Percentiles rank a stretch among this genome's conserved stretches.
These are phyloP conservation scores for Tetrao urogallus DNA, from an alignment of 2,113 vertebrate genomes.

Conservation along the genomic window DNA sequence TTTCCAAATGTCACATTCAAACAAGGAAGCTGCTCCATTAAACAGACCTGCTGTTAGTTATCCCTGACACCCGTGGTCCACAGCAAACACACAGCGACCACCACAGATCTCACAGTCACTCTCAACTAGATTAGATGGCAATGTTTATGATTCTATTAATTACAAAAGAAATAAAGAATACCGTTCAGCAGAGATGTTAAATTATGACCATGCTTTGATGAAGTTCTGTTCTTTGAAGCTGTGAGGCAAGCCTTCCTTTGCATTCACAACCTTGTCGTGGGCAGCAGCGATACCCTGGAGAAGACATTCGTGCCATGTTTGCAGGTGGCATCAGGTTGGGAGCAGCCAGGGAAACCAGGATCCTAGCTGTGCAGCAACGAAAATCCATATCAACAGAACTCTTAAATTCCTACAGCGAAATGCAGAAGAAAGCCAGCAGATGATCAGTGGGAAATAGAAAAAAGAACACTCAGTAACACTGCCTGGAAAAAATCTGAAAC, in stretches of 20 bases:
- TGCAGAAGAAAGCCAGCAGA: not conserved
- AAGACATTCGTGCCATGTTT: not conserved
- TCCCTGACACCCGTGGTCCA: not conserved
- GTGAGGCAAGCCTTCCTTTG: not conserved
- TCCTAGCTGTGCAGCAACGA: not conserved
- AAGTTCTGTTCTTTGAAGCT: not conserved
- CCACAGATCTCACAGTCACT: not conserved
- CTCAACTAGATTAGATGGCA: not conserved
- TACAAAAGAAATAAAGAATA: not conserved
- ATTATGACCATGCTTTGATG: not conserved
- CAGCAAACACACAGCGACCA: not conserved
- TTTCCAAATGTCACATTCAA: not conserved
- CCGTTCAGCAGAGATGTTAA: not conserved
- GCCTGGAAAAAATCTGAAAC: not conserved
- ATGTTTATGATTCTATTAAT: not conserved
- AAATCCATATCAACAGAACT: not conserved
- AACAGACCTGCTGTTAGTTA: not conserved
- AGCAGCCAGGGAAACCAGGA: not conserved
- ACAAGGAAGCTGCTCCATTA: not conserved
- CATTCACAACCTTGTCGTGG: fast-evolving
- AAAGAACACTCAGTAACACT: not conserved
- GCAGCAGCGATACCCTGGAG: not conserved
- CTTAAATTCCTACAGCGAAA: not conserved
- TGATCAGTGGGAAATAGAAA: not conserved
- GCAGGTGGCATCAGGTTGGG: not conserved